A percentile compares a stretch with the other conserved stretches of the same genome.
These are phyloP conservation scores for Cricetomys ansorgei DNA, from an alignment of 2,113 vertebrate species.

Conservation along the genomic window DNA sequence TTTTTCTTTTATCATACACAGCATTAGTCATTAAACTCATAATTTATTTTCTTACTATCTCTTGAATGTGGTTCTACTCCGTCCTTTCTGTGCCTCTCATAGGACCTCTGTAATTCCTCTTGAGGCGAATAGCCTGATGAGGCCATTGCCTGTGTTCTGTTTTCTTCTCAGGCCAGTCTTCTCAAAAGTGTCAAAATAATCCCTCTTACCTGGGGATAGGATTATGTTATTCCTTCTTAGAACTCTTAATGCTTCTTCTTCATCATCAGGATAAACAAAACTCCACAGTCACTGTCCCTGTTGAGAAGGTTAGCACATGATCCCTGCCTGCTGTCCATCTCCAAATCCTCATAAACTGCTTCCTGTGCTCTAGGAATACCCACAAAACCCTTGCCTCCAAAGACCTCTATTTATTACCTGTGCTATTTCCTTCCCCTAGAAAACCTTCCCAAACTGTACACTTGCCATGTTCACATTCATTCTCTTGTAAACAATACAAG, in stretches of 20 bases:
- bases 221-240: constrained; percentile 18
- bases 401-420: neutral
- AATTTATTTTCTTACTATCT: neutral
- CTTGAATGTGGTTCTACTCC: neutral
- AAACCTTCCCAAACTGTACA: neutral
- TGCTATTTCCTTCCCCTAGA: neutral
- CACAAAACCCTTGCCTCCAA: neutral
- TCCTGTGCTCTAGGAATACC: neutral
- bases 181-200: neutral
- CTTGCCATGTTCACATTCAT: neutral
- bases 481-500: neutral
- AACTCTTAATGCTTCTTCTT: neutral
- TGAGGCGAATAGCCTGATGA: neutral
- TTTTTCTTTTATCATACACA: neutral
- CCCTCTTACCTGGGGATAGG: neutral
- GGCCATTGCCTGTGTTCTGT: neutral
- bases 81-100: neutral
- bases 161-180: neutral
- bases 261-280: constrained; percentile 47
- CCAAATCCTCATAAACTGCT: neutral
- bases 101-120: neutral
- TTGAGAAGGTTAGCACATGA: neutral
- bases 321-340: neutral
- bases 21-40: neutral
- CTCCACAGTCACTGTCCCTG: neutral